Conservation (phyloP, 2,113 vertebrate genomes). For the Xenopus laevis region DNA sequence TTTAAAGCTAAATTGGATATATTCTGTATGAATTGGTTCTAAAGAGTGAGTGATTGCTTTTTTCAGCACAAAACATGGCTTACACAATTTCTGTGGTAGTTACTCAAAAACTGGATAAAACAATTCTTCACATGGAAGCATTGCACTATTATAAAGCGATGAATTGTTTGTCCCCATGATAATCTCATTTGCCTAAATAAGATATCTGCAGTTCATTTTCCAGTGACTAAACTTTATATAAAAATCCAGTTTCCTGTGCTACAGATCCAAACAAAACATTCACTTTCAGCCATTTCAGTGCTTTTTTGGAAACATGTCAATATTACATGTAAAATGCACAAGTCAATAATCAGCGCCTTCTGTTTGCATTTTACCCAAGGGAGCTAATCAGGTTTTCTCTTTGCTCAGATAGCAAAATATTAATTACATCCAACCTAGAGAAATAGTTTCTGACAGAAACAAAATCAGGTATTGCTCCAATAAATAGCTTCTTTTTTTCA, state of each 20-base stretch:
- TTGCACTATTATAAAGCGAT: neutral
- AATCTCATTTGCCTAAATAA: neutral
- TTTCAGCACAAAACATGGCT: too few relatives aligned
- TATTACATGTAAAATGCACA: neutral
- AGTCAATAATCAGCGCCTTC: constrained; percentile 4
- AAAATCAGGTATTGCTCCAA: constrained; percentile 6
- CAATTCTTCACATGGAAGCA: neutral
- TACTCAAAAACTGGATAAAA: neutral
- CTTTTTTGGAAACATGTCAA: neutral
- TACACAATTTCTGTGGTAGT: neutral
- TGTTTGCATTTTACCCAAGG: neutral
- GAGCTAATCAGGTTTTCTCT: constrained; percentile 13
- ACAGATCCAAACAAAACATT: neutral
- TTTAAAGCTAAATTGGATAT: too few relatives aligned
- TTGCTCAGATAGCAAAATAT: constrained; percentile 14
- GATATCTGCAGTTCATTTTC: neutral
- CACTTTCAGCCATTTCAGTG: constrained; percentile 5
- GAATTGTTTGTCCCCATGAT: neutral
- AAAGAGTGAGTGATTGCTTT: too few relatives aligned
- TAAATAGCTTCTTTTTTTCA: neutral
- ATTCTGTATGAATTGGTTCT: too few relatives aligned
- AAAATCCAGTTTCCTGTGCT: neutral
- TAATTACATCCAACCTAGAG: constrained; percentile 15
- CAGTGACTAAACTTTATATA: neutral
- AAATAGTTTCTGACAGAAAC: constrained; percentile 13